phyloP scores from a whole-genome alignment of 2,888 invertebrate species.

The Blastobasis adustella region DNA sequence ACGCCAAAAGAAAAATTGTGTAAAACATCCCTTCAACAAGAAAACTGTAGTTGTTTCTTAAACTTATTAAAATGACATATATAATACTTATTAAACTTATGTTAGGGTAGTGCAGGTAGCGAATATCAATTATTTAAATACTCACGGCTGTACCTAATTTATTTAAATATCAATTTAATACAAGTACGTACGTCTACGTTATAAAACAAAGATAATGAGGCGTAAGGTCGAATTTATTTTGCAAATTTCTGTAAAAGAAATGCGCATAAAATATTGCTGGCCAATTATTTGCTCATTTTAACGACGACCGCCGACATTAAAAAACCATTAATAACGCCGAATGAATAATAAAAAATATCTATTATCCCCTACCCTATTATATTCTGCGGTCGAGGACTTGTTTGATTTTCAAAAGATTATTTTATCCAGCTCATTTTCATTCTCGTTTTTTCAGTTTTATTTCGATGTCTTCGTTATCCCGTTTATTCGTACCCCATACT shows the following conservation, averaged over 20 bases:
- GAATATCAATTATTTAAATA: too few relatives aligned
- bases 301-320: slow-evolving; percentile 20
- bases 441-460: background rate
- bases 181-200: too few relatives aligned
- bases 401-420: slow-evolving; percentile 5
- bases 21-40: too few relatives aligned
- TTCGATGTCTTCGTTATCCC: slow-evolving; percentile 16
- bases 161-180: too few relatives aligned
- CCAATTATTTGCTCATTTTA: slow-evolving; percentile 18
- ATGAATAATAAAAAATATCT: slow-evolving; percentile 14
- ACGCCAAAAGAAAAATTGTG: too few relatives aligned
- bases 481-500: slow-evolving; percentile 30
- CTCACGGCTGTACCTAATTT: too few relatives aligned
- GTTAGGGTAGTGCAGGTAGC: too few relatives aligned
- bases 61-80: too few relatives aligned
- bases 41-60: too few relatives aligned
- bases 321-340: slow-evolving; percentile 20
- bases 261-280: slow-evolving; percentile 13
- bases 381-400: slow-evolving; percentile 2
- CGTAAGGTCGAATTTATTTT: slow-evolving; percentile 3
- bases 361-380: slow-evolving; percentile 8
- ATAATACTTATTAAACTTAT: too few relatives aligned
- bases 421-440: background rate
- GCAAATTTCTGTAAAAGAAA: slow-evolving; percentile 10
- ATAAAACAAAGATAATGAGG: background rate